Base-by-base conservation (phyloP, 2,888 invertebrate genomes). In the Cenopis cana region DNA sequence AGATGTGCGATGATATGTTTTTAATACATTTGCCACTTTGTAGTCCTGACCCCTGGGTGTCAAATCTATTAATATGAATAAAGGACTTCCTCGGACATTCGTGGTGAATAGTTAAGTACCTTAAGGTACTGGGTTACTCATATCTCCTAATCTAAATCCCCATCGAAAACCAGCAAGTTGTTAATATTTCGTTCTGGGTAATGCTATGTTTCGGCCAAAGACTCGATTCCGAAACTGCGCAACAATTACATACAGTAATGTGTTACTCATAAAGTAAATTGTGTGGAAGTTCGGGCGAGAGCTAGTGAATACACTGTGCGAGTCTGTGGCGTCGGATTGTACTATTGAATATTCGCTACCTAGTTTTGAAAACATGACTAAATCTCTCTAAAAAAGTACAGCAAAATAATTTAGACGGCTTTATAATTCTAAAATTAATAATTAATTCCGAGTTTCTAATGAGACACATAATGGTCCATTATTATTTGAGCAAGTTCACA, bases 211-310 rank as follows among this genome's bases (percentile, higher is more conserved):
- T 50, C n/a, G 3, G 5, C 6, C 12, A 10, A 8, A 52, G 11
- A 33, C 76, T 76, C 79, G 82, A 88, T 84, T 90, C 88, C 81
- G 82, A 78, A 86, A 89, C 85, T 81, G 82, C 83, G 77, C 78
- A 83, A 82, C 88, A 89, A 90, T 90, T 89, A 90, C 85, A 82
- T 89, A 90, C 85, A 82, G 87, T 90, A 90, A 91, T 89, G 86
- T 87, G 80, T 85, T 85, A 86, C 85, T 86, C 86, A 86, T 89
- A 85, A 89, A 89, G 84, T 85, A 83, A 89, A 89, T 89, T 90
- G 86, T 79, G 80, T 82, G 86, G 86, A 89, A 88, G 83, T 85
- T 87, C 81, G 85, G 86, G 85, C 81, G n/a, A n/a, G 85, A 87
- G 84, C 86, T 83, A 82, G 80, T 83, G 80, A 85, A 83, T 82